These are phyloP conservation scores for Rhea americana DNA, from an alignment of 2,113 vertebrate species.

Conservation along the genomic window DNA sequence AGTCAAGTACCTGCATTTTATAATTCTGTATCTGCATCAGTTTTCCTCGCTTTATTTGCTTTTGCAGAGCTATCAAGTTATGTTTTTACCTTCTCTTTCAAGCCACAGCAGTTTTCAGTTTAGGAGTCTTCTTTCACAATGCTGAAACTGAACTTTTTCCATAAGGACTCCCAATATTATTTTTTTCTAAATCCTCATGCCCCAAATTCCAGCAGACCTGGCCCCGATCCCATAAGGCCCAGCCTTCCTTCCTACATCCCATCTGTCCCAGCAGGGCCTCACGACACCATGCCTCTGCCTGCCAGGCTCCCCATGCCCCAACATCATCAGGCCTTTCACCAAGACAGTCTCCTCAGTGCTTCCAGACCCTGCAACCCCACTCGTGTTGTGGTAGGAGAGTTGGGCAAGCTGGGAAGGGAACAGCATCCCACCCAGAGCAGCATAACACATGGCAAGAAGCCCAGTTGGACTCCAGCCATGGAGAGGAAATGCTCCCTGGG, in stretches of 20 bases:
- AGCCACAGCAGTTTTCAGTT: neutral
- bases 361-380: too few relatives aligned
- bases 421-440: neutral
- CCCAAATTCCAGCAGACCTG: neutral
- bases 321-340: neutral
- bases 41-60: neutral
- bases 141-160: neutral
- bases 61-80: conserved; percentile 2
- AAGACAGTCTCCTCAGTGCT: neutral
- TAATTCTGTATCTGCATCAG: neutral
- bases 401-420: too few relatives aligned
- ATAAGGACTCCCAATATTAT: neutral
- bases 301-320: accelerated
- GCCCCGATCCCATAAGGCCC: neutral
- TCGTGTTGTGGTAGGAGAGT: neutral
- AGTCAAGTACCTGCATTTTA: neutral
- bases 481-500: conserved; percentile 40
- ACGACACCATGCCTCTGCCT: neutral
- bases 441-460: too few relatives aligned
- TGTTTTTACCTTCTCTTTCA: neutral
- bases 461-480: neutral
- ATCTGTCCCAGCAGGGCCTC: neutral
- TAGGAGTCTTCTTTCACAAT: neutral
- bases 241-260: neutral
- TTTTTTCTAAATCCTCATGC: conserved; percentile 39